A percentile compares a stretch with the other conserved stretches of the same genome.
Conservation (phyloP, 2,113 vertebrate genomes). For the Strix uralensis region DNA sequence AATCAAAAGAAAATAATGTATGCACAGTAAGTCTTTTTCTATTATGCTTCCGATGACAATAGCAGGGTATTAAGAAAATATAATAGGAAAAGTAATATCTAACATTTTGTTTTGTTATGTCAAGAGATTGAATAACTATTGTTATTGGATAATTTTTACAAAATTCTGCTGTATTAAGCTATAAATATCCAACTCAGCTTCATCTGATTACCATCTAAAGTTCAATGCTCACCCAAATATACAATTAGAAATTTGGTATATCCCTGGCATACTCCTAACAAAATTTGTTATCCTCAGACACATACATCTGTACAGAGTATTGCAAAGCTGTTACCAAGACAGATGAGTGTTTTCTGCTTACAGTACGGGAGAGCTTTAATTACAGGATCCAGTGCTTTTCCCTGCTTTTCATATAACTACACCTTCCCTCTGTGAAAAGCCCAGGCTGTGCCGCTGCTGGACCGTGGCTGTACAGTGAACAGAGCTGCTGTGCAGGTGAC, state of each 20-base stretch:
- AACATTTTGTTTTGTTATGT: not conserved
- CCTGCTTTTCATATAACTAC: not conserved
- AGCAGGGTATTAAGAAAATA: constrained; percentile 25
- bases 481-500: accelerated
- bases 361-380: not conserved
- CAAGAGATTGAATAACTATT: not conserved
- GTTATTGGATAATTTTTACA: not conserved
- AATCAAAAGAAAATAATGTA: constrained; percentile 55
- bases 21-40: not conserved
- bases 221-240: not conserved
- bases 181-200: not conserved
- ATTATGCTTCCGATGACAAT: constrained; percentile 45
- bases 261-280: not conserved
- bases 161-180: not conserved
- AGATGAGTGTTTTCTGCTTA: not conserved
- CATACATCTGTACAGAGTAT: not conserved
- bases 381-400: not conserved
- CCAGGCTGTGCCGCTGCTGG: not conserved
- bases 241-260: not conserved
- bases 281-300: not conserved
- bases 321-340: not conserved
- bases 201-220: not conserved
- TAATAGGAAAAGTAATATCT: constrained; percentile 35
- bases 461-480: not conserved
- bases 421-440: not conserved